phyloP scores from a whole-genome alignment of 2,113 vertebrate genomes.

The Ameiurus melas region DNA sequence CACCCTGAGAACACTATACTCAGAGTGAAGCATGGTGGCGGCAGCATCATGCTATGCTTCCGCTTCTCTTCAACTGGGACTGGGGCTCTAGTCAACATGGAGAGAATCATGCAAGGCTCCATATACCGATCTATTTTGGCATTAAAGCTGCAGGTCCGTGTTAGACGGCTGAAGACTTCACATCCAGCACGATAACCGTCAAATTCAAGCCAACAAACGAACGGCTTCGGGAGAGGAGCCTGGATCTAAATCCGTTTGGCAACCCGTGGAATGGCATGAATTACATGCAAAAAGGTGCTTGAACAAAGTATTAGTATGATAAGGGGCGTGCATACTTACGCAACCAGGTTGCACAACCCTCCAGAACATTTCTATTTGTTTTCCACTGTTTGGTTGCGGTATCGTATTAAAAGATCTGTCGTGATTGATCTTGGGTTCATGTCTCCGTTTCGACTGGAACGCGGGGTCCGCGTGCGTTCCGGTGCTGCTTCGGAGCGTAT shows the following conservation, averaged over 20 bases:
- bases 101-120: too few relatives aligned
- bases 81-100: not conserved
- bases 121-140: too few relatives aligned
- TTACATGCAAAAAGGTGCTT: not conserved
- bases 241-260: too few relatives aligned
- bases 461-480: not conserved
- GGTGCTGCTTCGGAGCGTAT: not conserved
- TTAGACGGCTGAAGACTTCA: too few relatives aligned
- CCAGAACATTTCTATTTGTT: not conserved
- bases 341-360: not conserved
- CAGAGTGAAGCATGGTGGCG: not conserved
- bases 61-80: not conserved
- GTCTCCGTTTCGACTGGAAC: not conserved
- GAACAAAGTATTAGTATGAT: not conserved
- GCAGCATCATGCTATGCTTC: not conserved
- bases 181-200: too few relatives aligned
- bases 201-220: not conserved
- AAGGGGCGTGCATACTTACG: not conserved
- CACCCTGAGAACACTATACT: not conserved
- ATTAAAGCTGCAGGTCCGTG: not conserved
- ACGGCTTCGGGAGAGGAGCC: not conserved
- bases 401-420: not conserved
- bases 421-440: not conserved
- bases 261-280: not conserved
- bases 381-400: not conserved